phyloP scores from a whole-genome alignment of 2,113 vertebrate species.

The Anarrhichthys ocellatus region DNA sequence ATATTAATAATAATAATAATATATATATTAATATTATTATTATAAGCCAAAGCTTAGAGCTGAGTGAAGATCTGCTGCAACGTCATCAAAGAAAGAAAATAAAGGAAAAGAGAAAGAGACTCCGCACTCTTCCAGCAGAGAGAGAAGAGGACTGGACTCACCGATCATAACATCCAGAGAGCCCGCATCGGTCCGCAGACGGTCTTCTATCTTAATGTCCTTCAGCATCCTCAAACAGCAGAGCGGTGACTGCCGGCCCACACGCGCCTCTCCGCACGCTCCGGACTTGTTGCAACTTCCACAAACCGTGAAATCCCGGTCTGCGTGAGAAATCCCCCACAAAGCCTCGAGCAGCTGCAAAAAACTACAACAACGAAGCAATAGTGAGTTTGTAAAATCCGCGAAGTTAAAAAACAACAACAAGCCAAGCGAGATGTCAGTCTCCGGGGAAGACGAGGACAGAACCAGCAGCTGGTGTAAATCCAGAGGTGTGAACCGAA shows the following conservation, averaged over 20 bases:
- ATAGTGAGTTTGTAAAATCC: neutral
- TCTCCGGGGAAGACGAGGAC: neutral
- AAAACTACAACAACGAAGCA: neutral
- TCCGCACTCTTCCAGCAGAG: too few relatives aligned
- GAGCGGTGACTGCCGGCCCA: conserved; percentile 67
- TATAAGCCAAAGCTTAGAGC: neutral
- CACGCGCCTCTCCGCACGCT: conserved; percentile 78
- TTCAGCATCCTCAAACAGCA: conserved; percentile 86
- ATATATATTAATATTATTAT: neutral
- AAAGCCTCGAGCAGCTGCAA: neutral
- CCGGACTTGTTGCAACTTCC: conserved; percentile 83
- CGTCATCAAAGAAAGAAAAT: too few relatives aligned
- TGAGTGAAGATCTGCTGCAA: neutral
- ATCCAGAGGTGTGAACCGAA: conserved; percentile 9
- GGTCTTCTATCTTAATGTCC: conserved; percentile 70
- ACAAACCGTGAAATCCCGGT: conserved; percentile 52
- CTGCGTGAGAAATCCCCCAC: neutral
- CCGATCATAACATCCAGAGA: conserved; percentile 85
- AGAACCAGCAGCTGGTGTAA: neutral
- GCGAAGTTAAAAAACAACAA: neutral
- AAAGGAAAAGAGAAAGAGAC: too few relatives aligned
- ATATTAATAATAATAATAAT: neutral
- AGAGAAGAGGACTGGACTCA: conserved; percentile 75
- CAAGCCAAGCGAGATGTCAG: neutral
- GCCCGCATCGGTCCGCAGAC: conserved; percentile 83